These are phyloP conservation scores for Cettia cetti DNA, from an alignment of 2,113 vertebrate genomes.

Conservation along the genomic window DNA sequence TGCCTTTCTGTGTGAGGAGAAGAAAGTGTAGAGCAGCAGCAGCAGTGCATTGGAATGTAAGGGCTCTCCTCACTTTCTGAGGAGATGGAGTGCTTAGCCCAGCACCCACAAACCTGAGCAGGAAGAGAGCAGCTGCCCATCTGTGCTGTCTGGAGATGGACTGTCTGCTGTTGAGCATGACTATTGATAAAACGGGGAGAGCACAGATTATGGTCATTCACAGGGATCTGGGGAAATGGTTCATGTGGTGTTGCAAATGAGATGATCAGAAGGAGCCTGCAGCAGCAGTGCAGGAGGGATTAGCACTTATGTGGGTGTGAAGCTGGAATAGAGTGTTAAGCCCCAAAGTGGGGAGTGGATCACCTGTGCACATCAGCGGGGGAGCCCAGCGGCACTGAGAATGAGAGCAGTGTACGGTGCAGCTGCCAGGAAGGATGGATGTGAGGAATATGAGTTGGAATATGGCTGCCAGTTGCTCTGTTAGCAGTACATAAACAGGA, in stretches of 20 bases:
- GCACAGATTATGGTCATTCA: neutral
- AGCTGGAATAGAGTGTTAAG: neutral
- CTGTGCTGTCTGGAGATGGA: neutral
- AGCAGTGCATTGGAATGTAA: neutral
- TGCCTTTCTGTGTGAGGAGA: neutral
- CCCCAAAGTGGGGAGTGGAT: neutral
- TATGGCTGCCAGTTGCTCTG: neutral
- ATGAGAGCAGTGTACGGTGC: neutral
- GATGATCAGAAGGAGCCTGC: neutral
- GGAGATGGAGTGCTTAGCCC: neutral
- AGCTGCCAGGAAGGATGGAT: neutral
- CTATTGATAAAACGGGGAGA: neutral
- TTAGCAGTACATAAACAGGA: neutral
- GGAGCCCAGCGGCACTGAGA: accelerated
- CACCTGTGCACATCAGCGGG: neutral
- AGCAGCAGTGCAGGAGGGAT: neutral
- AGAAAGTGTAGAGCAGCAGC: neutral
- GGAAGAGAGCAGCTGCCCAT: neutral
- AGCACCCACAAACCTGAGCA: neutral
- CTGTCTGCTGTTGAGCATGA: neutral
- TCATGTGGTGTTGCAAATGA: neutral
- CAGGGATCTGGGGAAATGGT: neutral
- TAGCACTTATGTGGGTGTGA: neutral
- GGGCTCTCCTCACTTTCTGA: neutral
- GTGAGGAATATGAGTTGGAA: neutral